Base-by-base conservation (phyloP, 2,797 vertebrate species). In the Margarornis squamiger region DNA sequence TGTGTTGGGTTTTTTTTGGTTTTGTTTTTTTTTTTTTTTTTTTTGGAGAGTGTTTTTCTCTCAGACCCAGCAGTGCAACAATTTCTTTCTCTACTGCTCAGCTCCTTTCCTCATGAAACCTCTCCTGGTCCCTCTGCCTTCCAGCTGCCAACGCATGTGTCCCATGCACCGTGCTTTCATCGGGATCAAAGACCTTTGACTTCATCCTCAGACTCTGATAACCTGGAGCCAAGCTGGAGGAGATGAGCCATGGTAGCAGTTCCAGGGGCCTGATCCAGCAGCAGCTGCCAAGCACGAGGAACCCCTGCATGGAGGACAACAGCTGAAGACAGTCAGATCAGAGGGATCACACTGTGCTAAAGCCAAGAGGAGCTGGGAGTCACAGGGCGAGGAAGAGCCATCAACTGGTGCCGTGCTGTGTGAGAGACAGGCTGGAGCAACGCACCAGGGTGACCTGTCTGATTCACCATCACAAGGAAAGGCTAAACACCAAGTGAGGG, bases 321-420 rank as follows among this genome's bases (percentile, higher is more conserved):
- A 90, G 93, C 86, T 89, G 88, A 92, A 83, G 68, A 9, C 29
- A 1, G 24, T 36, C 72, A 77, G 85, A 95, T 92, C 72, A 91
- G 91, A 86, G 22, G 16, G 70, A 92, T 26, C 57, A 54, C 0
- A 0, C 51, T 51, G 66, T 46, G 58, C 55, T 14, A 27, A 66
- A 88, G 76, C 58, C 41, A 8, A 73, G 70, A 92, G 62, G 58
- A 90, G 73, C 51, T 62, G 63, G 39, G 83, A 75, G 54, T 5
- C 67, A 14, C 51, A 6, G 61, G 36, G 62, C 0, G 4, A 75
- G 62, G 49, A 86, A 67, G 66, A 86, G 73, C 62, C 62, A 26
- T 58, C 12, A 20, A 2, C 45, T 52, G 66, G 73, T 58, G 77
- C 16, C 93, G 15, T 8, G 8, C 38, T 49, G 51, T 14, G 83